phyloP scores from a whole-genome alignment of 2,888 invertebrate genomes.

The Protodeltote pygarga region DNA sequence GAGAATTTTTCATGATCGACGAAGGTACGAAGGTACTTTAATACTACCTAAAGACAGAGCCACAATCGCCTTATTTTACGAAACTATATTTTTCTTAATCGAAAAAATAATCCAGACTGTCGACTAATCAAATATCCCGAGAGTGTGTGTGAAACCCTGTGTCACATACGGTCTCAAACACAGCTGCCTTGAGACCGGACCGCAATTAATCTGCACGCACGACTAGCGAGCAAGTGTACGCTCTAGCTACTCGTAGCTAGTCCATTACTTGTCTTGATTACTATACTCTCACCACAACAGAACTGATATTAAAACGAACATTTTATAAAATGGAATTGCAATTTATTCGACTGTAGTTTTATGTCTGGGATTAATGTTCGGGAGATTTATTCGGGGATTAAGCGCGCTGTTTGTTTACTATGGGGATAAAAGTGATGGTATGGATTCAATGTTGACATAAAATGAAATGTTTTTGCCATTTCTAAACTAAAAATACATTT shows the following conservation, averaged over 20 bases:
- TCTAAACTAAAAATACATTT: too few relatives aligned
- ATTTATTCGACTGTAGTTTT: constrained; percentile 22
- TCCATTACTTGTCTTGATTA: constrained; percentile 32
- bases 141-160: neutral
- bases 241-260: constrained; percentile 13
- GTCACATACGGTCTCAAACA: constrained; percentile 2
- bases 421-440: too few relatives aligned
- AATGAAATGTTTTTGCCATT: too few relatives aligned
- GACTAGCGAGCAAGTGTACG: constrained; percentile 12
- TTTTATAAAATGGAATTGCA: constrained; percentile 35
- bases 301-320: constrained; percentile 32
- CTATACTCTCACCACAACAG: constrained; percentile 28
- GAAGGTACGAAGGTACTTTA: too few relatives aligned
- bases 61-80: too few relatives aligned
- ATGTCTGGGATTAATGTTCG: constrained; percentile 4
- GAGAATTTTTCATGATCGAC: too few relatives aligned
- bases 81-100: neutral
- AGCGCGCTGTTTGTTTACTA: neutral
- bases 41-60: too few relatives aligned
- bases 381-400: constrained; percentile 6
- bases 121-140: neutral
- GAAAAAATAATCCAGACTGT: neutral
- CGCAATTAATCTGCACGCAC: constrained; percentile 39
- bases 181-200: too few relatives aligned
- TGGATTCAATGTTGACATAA: too few relatives aligned